Percentiles rank a stretch among this genome's conserved stretches.
Conservation (phyloP, 2,797 vertebrate species). For the Trachops cirrhosus region DNA sequence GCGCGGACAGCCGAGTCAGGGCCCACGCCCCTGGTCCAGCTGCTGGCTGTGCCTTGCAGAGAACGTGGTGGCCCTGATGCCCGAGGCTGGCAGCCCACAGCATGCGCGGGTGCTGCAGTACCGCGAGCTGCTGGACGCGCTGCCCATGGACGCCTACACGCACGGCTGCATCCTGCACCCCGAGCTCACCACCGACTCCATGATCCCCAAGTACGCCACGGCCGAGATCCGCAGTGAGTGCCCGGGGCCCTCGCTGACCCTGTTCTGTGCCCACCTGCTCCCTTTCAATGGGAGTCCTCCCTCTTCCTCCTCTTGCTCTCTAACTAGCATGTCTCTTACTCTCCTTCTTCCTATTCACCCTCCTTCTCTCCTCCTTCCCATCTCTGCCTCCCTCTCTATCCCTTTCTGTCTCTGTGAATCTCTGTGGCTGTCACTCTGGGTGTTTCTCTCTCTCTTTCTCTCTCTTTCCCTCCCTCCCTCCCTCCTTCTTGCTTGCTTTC, state of each 20-base stretch:
- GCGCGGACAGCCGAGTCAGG: not conserved
- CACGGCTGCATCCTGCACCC: conserved; percentile 99
- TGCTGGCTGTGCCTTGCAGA: conserved; percentile 81
- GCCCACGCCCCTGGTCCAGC: not conserved
- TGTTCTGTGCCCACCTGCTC: not conserved
- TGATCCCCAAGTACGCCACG: conserved; percentile 99
- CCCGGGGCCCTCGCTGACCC: not conserved
- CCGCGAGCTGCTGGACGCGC: conserved; percentile 93
- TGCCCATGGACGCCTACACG: conserved; percentile 99
- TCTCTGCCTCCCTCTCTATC: not conserved
- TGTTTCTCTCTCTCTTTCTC: not conserved
- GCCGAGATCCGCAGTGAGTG: conserved; percentile 99
- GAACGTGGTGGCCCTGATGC: conserved; percentile 91
- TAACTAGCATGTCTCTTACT: not conserved
- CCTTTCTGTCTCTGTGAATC: not conserved
- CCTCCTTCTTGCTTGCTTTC: not conserved
- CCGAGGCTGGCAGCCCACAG: conserved; percentile 89
- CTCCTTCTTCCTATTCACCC: not conserved
- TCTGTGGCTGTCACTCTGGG: not conserved
- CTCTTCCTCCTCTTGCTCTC: not conserved
- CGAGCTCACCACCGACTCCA: conserved; percentile 98
- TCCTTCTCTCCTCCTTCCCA: not conserved
- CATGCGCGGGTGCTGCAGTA: conserved; percentile 94
- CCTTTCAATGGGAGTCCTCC: not conserved
- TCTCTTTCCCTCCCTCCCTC: too few relatives aligned